These are phyloP conservation scores for Aegotheles bennettii DNA, from an alignment of 2,113 vertebrate genomes.

Conservation along the genomic window DNA sequence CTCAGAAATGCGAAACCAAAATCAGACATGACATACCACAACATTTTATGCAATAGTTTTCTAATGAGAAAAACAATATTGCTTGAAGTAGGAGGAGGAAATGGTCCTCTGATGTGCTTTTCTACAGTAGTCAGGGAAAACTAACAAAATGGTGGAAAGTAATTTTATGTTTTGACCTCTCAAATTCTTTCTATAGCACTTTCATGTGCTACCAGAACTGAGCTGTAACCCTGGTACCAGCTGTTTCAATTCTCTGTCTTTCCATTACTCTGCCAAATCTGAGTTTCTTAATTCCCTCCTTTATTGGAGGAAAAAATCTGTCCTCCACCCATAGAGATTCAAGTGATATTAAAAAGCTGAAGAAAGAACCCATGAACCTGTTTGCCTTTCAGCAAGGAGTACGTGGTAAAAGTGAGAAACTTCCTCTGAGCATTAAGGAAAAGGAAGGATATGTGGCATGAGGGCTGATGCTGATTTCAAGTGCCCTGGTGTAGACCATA, in stretches of 20 bases:
- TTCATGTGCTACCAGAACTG: neutral
- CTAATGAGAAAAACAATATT: constrained; percentile 41
- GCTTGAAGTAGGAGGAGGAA: neutral
- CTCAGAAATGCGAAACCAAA: neutral
- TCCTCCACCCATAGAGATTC: neutral
- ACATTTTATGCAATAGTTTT: constrained; percentile 25
- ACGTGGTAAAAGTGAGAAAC: neutral
- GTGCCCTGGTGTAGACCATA: neutral
- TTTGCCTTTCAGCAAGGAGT: constrained; percentile 19
- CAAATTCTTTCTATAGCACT: constrained; percentile 21
- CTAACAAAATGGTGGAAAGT: constrained; percentile 13
- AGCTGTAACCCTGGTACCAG: neutral
- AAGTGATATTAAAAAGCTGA: constrained; percentile 11
- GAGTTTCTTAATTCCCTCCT: constrained; percentile 27
- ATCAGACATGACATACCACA: neutral
- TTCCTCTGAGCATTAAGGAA: neutral
- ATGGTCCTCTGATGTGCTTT: constrained; percentile 34
- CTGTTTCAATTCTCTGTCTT: constrained; percentile 42
- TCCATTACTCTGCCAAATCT: constrained; percentile 18
- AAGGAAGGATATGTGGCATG: neutral
- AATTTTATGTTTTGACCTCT: constrained; percentile 56
- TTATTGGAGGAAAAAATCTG: neutral
- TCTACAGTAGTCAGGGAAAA: constrained; percentile 1
- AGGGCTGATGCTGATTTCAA: neutral
- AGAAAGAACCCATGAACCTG: neutral